phyloP scores from a whole-genome alignment of 2,113 vertebrate genomes.

The Silurus meridionalis region DNA sequence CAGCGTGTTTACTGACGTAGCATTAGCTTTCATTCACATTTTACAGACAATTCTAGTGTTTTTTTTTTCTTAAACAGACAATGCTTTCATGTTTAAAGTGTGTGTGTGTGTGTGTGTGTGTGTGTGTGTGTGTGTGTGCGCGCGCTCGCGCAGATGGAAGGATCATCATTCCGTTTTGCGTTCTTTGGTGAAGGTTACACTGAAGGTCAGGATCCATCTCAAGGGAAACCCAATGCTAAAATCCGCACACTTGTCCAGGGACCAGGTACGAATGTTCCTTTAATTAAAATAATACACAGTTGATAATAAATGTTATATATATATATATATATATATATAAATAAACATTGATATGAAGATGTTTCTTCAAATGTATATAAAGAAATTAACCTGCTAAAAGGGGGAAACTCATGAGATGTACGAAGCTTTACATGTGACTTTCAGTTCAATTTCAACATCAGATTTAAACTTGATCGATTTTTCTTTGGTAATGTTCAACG shows the following conservation, averaged over 20 bases:
- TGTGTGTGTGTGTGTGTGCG: conserved; percentile 22
- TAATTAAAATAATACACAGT: not conserved
- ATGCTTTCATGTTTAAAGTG: too few species aligned
- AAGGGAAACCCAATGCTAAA: conserved; percentile 82
- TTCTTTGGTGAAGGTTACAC: conserved; percentile 91
- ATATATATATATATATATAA: not conserved
- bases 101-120: not conserved
- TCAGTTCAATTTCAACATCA: not conserved
- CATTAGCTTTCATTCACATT: not conserved
- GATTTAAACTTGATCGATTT: not conserved
- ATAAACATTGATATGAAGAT: not conserved
- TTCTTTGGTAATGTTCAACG: not conserved
- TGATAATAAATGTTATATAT: not conserved
- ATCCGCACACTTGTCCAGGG: conserved; percentile 91
- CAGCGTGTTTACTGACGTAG: not conserved
- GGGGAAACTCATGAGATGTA: not conserved
- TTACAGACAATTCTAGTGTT: not conserved
- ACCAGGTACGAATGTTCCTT: conserved; percentile 76
- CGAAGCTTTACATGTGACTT: not conserved
- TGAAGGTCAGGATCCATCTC: conserved; percentile 73
- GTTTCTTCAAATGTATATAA: not conserved
- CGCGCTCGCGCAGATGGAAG: conserved; percentile 78
- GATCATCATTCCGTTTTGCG: conserved; percentile 83
- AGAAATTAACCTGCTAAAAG: not conserved
- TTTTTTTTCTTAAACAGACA: too few species aligned